Base-by-base conservation (phyloP, 1,140 invertebrate species). In the Atta texana region DNA sequence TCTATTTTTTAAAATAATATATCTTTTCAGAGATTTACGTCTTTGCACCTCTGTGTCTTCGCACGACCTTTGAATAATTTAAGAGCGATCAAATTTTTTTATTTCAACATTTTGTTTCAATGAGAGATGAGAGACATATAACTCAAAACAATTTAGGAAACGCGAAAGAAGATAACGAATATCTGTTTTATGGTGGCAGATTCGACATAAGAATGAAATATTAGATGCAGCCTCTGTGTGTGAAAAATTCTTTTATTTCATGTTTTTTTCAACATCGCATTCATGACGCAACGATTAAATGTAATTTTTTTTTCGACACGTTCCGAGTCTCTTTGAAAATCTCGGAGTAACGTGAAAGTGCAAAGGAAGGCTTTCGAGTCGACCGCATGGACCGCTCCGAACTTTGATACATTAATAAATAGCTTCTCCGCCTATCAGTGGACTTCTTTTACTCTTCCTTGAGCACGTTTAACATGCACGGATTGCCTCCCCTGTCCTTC, bases 391-490 rank as follows among this genome's bases (percentile, higher is more conserved):
- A n/a, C 39, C 21, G 78, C 64, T 24, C 53, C 34, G 53, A 82
- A 82, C 68, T 82, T 74, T 74, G n/a, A 53, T 57, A 72, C 68
- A 59, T 61, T 82, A 82, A 82, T 74, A 82, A 82, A 82, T 24
- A 39, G 82, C 82, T 80, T 2, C 82, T 55, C 75, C 6, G 49
- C 10, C 61, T 51, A 66, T 68, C 75, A 18, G 49, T 31, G 59
- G 14, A 64, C 63, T 80, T 78, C 74, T 80, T 78, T 85, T 49
- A 66, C 72, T 77, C 21, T 78, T 85, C 51, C 59, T 63, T 76
- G 84, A 81, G 75, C 72, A 80, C 80, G 80, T 74, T 84, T 84
- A 84, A 75, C 69, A 71, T 63, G 69, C 80, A 84, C 80, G 34
- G 69, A 12, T 39, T 44, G 10, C 8, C 69, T 74, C 59, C 61